A percentile compares a stretch with the other conserved stretches of the same genome.
Conservation (phyloP, 35 echinoderm and acorn worm species). For the Amphiura filiformis region DNA sequence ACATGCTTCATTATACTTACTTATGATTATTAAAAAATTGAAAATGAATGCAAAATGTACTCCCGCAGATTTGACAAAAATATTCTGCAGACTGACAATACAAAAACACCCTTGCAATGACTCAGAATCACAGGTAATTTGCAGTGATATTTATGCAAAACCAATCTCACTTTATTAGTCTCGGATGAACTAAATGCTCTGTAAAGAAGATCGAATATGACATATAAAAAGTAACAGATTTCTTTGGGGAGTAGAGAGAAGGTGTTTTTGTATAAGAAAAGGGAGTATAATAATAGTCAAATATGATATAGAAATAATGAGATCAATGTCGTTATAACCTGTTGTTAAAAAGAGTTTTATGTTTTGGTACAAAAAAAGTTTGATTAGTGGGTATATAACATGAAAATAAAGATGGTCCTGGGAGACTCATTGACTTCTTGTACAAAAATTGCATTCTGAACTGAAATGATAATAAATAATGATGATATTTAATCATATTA, state of each 20-base stretch:
- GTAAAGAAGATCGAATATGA: background rate
- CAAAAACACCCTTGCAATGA: background rate
- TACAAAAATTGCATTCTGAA: too few species aligned
- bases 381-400: background rate
- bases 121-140: background rate
- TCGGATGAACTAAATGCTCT: background rate
- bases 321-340: background rate
- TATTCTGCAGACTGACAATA: too few species aligned
- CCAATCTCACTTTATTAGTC: background rate
- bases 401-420: background rate
- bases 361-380: background rate
- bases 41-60: too few species aligned
- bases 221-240: background rate
- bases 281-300: background rate
- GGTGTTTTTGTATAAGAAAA: background rate
- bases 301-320: background rate
- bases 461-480: too few species aligned
- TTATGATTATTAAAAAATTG: too few species aligned
- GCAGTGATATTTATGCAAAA: background rate
- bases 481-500: too few species aligned
- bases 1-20: too few species aligned
- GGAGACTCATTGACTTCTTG: background rate
- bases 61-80: too few species aligned
- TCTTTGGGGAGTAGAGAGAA: background rate
- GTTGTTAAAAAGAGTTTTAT: background rate